Base-by-base conservation (phyloP, 1,140 invertebrate genomes). In the Trachymyrmex septentrionalis region DNA sequence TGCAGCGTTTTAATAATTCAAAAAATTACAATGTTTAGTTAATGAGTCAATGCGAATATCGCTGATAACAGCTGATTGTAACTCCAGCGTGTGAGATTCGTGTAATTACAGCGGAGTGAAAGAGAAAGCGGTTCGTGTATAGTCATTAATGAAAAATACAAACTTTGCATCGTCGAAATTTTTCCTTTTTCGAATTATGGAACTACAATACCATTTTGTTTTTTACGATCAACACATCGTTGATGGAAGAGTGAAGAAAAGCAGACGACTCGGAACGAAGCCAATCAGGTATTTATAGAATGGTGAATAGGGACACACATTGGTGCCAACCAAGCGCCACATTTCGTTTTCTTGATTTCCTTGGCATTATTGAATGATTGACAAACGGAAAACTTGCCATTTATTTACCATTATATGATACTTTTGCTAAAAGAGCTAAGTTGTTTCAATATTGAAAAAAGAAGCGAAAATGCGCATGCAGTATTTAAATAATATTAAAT, bases 201-300 rank as follows among this genome's bases (percentile, higher is more conserved):
- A 21, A 4, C 48, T 27, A 63, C 77, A n/a, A n/a, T n/a, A n/a
- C n/a, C n/a, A 3, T 63, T 66, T 81, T 24, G 50, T 30, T 78
- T 63, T 30, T 59, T 21, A 80, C 69, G 63, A 76, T 80, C 72
- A 61, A 84, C 78, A 73, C 38, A n/a, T 59, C 14, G 84, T 30
- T 59, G 72, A 89, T 63, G 67, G 44, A 61, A 38, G 44, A 72
- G 24, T 50, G 80, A 84, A 84, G 63, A 71, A 48, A 63, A 75
- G 76, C 57, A 61, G 63, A 69, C 61, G 66, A 44, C 66, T 90
- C 86, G 88, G 85, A 80, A 87, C 69, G 73, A 55, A 90, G 88
- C 89, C 88, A 89, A 89, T 44, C 81, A 27, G 66, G 73, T 90
- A 90, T 87, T 89, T 90, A 90, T 87, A 90, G 88, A 66, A 67